A percentile compares a stretch with the other conserved stretches of the same genome.
Evolutionary conservation across 2,797 vertebrate genomes (phyloP).

Genomic region (Coregonus sp.): DNA sequence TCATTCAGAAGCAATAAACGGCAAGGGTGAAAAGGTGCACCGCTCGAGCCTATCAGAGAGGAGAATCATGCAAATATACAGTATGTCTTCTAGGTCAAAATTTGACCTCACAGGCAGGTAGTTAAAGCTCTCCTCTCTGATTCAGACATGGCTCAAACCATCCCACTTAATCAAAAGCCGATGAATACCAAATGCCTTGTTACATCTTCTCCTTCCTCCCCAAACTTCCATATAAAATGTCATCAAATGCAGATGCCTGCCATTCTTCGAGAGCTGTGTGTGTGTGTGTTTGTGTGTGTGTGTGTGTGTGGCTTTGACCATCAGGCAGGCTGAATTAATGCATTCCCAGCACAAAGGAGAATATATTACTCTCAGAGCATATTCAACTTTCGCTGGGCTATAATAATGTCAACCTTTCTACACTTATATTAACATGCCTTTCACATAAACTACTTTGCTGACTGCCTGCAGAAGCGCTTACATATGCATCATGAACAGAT

Average conservation of each 20-base stretch:
- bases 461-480: neutral
- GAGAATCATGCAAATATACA: neutral
- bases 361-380: neutral
- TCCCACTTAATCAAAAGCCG: slow-evolving; percentile 3
- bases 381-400: neutral
- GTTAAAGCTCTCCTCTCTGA: neutral
- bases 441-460: neutral
- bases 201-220: neutral
- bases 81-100: neutral
- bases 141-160: neutral
- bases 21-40: neutral
- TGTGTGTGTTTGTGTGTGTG: neutral
- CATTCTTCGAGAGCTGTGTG: neutral
- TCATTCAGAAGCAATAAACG: neutral
- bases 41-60: neutral
- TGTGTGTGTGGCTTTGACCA: neutral
- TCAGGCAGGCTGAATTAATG: slow-evolving; percentile 1
- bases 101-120: neutral
- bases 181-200: slow-evolving; percentile 3
- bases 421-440: neutral
- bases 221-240: neutral
- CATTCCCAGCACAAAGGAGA: neutral
- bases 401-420: slow-evolving; percentile 1
- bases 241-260: slow-evolving; percentile 2
- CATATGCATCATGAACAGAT: neutral